Evolutionary conservation across 2,797 vertebrate genomes (phyloP).

Genomic region (Pseudochirops corinnae): DNA sequence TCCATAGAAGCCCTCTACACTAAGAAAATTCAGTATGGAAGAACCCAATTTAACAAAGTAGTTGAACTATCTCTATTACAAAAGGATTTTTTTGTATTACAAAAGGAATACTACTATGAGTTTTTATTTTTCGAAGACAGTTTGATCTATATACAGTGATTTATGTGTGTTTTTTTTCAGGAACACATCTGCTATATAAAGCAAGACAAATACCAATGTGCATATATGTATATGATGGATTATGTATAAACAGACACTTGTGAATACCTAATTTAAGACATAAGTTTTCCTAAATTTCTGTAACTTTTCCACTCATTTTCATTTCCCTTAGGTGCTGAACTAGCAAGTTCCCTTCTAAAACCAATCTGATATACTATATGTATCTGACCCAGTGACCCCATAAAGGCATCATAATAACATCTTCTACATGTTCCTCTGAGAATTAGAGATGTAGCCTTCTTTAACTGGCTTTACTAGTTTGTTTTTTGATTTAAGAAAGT

Average conservation of each 20-base stretch:
- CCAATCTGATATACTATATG: conserved; percentile 46
- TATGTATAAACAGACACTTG: not conserved
- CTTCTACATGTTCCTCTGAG: not conserved
- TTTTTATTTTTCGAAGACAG: not conserved
- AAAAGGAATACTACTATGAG: not conserved
- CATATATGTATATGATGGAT: not conserved
- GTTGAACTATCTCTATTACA: not conserved
- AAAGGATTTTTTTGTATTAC: not conserved
- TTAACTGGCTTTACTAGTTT: not conserved
- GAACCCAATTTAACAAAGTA: not conserved
- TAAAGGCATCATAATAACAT: conserved; percentile 12
- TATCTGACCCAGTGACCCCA: conserved; percentile 20
- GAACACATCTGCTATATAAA: not conserved
- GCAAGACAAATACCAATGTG: not conserved
- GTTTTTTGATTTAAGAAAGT: not conserved
- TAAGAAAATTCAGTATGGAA: not conserved
- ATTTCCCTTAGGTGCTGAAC: conserved; percentile 28
- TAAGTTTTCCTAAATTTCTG: conserved; percentile 2
- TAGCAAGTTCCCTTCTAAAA: conserved; percentile 35
- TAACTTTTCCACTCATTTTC: not conserved
- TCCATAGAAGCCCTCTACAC: not conserved
- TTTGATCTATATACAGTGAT: not conserved
- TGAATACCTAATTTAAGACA: not conserved
- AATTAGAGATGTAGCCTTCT: not conserved
- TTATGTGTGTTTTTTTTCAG: not conserved